Evolutionary conservation across 2,113 vertebrate species (phyloP), one percentile per base, ranked within the genome.

Genomic region (Paracanthobrama guichenoti): DNA sequence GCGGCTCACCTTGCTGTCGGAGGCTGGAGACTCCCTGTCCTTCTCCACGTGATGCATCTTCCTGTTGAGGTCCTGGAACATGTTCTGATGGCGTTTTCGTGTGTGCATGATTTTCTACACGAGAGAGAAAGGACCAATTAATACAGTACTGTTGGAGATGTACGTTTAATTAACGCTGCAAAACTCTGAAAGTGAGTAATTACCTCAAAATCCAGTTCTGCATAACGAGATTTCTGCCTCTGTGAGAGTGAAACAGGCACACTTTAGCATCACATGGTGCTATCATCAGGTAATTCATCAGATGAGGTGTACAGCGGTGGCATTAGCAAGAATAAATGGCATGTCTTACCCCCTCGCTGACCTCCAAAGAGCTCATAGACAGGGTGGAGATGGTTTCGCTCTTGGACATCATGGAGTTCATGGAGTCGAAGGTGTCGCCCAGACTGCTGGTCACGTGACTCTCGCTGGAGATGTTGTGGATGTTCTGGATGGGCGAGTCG

Each of bases 31-130:
- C 50, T 99, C 97, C 90, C 97, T 95, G 87, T 98, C 97, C 90
- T 97, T 98, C 50, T 97, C 97, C 81, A 96, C 94, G 0, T 98
- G 97, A 93, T 99, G 98, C 86, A 98, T 89, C 91, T 97, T 99
- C 91, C 97, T 96, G 93, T 97, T 99, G 57, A 99, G 94, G 90
- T 99, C 98, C 93, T 99, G 98, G 92, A 99, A 99, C 98, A 99
- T 98, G 95, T 99, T 98, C 92, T 99, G 98, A 92, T 99, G 98
- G 85, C 98, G 96, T 91, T 99, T 99, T 89, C 97, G 95, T 4
- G 98, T 99, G 94, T 99, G 98, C 98, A 99, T 99, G 90, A 99
- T 98, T 94, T 99, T 99, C 98, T 99, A 71, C 10, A 92, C 9
- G 59, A 22, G 26, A 83, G 31, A 92, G 62, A 77, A 82, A 60